Conservation (phyloP, 92 coral and sea anemone genomes). For the Plumapathes pennacea region DNA sequence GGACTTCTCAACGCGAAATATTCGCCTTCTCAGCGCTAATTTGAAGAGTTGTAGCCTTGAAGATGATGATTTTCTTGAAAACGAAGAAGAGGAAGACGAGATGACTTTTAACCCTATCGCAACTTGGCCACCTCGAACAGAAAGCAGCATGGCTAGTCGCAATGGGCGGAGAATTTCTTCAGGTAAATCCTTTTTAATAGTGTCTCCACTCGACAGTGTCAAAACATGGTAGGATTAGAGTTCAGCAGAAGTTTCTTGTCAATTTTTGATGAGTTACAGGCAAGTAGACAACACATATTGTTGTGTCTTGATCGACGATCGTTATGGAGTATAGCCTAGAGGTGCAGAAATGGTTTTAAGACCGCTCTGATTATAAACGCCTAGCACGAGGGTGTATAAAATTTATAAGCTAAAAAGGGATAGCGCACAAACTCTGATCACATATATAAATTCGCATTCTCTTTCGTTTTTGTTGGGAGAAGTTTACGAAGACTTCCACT, state of each 20-base stretch:
- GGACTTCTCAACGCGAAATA: conserved; percentile 81
- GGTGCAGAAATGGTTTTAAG: too few relatives aligned
- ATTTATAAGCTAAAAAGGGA: too few relatives aligned
- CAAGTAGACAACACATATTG: too few relatives aligned
- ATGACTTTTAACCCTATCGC: conserved; percentile 12
- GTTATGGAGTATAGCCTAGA: too few relatives aligned
- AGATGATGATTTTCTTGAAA: conserved; percentile 56
- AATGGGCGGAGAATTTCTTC: conserved; percentile 45
- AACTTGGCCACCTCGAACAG: conserved; percentile 63
- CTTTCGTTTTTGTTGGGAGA: neutral
- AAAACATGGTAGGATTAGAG: neutral
- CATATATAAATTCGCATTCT: neutral
- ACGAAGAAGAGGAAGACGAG: conserved; percentile 10
- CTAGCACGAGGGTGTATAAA: too few relatives aligned
- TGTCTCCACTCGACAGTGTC: neutral
- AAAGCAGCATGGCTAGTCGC: conserved; percentile 6
- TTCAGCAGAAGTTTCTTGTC: too few relatives aligned
- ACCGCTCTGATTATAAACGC: too few relatives aligned
- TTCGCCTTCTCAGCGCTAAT: conserved; percentile 66
- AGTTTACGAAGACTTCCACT: too few relatives aligned
- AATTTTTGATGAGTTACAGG: too few relatives aligned
- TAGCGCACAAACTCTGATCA: neutral
- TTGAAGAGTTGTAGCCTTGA: conserved; percentile 65
- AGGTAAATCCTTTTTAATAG: conserved; percentile 30
- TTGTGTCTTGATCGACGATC: too few relatives aligned